Percentiles rank a stretch among this genome's conserved stretches.
phyloP scores from a whole-genome alignment of 2,113 vertebrate species.

The Balaeniceps rex region DNA sequence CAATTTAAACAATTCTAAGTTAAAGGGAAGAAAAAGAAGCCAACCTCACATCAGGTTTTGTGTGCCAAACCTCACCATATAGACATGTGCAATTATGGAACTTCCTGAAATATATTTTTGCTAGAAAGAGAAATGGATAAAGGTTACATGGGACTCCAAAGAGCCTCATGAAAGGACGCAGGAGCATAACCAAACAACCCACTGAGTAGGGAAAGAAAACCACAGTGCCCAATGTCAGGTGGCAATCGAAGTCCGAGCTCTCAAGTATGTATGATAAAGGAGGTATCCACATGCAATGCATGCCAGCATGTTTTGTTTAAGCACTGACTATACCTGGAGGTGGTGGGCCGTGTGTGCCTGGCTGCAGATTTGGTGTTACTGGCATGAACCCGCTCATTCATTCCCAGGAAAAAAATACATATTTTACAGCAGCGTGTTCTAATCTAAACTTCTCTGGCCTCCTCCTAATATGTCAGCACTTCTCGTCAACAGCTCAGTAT shows the following conservation, averaged over 20 bases:
- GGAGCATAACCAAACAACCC: background rate
- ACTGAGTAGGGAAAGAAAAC: background rate
- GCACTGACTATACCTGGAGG: background rate
- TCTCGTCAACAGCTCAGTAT: background rate
- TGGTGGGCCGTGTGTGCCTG: background rate
- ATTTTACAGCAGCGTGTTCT: background rate
- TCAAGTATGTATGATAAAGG: background rate
- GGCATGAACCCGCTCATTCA: background rate
- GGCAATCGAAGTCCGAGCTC: background rate
- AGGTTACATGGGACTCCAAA: background rate
- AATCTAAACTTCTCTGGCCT: background rate
- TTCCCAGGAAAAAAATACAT: background rate
- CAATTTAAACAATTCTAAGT: background rate
- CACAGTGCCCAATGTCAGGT: background rate
- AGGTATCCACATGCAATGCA: background rate
- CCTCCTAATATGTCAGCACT: background rate
- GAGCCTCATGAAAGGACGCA: background rate
- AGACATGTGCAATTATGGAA: slow-evolving; percentile 49
- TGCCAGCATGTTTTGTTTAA: background rate
- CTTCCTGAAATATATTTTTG: slow-evolving; percentile 67
- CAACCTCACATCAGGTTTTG: background rate
- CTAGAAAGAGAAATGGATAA: slow-evolving; percentile 52
- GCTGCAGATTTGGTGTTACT: background rate
- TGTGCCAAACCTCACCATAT: slow-evolving; percentile 62
- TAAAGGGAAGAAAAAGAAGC: slow-evolving; percentile 21